Conservation (phyloP, 1,140 invertebrate species). For the Hyphantria cunea region DNA sequence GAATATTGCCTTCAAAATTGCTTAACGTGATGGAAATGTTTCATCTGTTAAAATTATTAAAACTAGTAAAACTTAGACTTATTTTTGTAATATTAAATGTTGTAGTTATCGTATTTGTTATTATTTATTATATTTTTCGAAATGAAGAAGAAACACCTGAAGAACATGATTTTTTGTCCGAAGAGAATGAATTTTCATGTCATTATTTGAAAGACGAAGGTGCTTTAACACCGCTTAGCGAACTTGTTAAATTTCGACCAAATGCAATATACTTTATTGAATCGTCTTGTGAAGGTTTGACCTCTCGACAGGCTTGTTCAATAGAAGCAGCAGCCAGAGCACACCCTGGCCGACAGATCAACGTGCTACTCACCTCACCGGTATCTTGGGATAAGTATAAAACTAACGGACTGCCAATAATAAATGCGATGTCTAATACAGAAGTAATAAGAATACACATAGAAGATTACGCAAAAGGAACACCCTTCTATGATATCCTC, state of each 20-base stretch:
- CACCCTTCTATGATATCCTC: background rate
- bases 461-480: background rate
- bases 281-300: conserved; percentile 30
- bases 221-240: background rate
- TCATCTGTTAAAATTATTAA: no score
- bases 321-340: conserved; percentile 38
- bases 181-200: conserved; percentile 8
- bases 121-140: no score
- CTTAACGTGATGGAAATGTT: no score
- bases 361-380: conserved; percentile 32
- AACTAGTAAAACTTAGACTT: no score
- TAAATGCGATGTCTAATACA: background rate
- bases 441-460: background rate
- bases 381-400: conserved; percentile 7
- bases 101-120: no score
- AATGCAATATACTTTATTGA: conserved; percentile 39
- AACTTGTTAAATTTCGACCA: background rate
- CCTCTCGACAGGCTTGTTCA: conserved; percentile 32
- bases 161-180: background rate
- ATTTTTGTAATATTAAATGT: no score
- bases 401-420: background rate
- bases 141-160: no score
- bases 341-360: conserved; percentile 23
- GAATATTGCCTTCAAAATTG: no score
- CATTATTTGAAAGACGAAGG: conserved; percentile 16